Conservation (phyloP, 2,113 vertebrate genomes). For the Corythoichthys haematopterus region DNA sequence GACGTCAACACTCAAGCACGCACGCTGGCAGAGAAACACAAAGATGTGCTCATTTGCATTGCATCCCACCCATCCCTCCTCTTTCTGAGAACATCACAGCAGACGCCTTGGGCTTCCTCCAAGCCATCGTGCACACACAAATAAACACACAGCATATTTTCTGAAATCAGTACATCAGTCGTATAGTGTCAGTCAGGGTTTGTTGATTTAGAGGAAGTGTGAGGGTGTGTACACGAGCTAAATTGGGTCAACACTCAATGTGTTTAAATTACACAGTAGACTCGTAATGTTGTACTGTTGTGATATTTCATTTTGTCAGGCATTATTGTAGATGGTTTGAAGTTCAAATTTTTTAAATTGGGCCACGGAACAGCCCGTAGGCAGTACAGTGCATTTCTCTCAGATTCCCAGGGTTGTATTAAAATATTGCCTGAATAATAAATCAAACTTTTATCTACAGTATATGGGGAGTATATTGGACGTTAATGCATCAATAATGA, state of each 20-base stretch:
- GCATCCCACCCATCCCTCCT: constrained; percentile 18
- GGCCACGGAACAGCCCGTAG: neutral
- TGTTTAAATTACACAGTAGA: neutral
- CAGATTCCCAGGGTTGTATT: neutral
- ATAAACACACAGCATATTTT: constrained; percentile 9
- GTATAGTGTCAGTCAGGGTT: neutral
- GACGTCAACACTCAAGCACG: constrained; percentile 26
- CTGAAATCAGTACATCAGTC: constrained; percentile 11
- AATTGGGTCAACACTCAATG: neutral
- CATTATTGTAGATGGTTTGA: neutral
- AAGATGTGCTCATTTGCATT: constrained; percentile 30
- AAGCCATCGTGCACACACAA: constrained; percentile 10
- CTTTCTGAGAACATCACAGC: constrained; percentile 40
- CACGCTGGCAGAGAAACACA: constrained; percentile 10
- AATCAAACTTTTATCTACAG: neutral
- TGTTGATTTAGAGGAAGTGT: constrained; percentile 8
- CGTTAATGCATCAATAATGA: neutral
- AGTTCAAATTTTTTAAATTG: neutral
- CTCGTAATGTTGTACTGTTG: neutral
- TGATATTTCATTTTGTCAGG: neutral
- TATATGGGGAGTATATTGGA: neutral
- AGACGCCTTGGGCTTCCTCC: constrained; percentile 29
- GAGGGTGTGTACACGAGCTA: neutral
- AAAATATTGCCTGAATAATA: neutral
- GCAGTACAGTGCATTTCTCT: neutral